A percentile compares a stretch with the other conserved stretches of the same genome.
Conservation (phyloP, 2,797 vertebrate genomes). For the Vespertilio murinus region DNA sequence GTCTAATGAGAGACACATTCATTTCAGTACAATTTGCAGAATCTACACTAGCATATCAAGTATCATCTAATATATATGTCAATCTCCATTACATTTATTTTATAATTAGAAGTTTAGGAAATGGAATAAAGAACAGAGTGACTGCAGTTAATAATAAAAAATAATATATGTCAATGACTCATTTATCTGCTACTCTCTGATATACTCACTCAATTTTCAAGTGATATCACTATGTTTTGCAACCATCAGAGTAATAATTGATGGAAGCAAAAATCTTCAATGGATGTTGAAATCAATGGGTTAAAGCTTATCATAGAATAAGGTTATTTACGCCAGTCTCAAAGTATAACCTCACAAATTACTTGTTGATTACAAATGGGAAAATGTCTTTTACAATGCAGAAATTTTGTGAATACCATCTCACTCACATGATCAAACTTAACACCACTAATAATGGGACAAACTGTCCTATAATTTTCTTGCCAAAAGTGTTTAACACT, state of each 20-base stretch:
- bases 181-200: background rate
- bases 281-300: constrained; percentile 21
- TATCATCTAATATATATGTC: constrained; percentile 1
- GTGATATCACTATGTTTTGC: constrained; percentile 11
- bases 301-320: constrained; percentile 38
- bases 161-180: background rate
- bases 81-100: background rate
- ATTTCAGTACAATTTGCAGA: constrained; percentile 42
- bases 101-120: background rate
- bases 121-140: background rate
- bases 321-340: background rate
- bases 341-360: constrained; percentile 18
- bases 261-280: constrained; percentile 32
- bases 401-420: constrained; percentile 27
- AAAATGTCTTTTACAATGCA: constrained; percentile 32
- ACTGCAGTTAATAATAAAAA: background rate
- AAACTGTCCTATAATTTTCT: constrained; percentile 23
- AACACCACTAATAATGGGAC: constrained; percentile 23
- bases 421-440: constrained; percentile 43
- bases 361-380: constrained; percentile 2
- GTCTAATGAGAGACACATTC: constrained; percentile 23
- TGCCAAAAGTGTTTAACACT: constrained; percentile 31
- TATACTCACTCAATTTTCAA: background rate
- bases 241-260: constrained; percentile 11
- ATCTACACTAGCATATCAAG: constrained; percentile 25